Evolutionary conservation across 2,888 invertebrate genomes (phyloP).

Genomic region (Hybos culiciformis): DNA sequence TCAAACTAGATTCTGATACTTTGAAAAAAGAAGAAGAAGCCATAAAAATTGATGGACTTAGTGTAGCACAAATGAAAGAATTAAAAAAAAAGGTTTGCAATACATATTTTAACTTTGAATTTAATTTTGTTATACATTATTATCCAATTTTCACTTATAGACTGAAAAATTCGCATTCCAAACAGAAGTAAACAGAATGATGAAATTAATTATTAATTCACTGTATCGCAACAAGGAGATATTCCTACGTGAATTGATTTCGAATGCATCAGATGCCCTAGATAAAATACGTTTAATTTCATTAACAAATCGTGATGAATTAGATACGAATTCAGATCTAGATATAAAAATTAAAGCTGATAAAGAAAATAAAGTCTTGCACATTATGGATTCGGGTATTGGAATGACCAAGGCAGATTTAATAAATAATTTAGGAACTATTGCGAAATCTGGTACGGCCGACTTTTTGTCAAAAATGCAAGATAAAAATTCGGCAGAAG

Average conservation of each 20-base stretch:
- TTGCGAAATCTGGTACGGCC: slow-evolving; percentile 94
- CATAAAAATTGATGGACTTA: slow-evolving; percentile 87
- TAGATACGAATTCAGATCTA: slow-evolving; percentile 68
- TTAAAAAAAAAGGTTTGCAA: slow-evolving; percentile 53
- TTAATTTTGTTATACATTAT: not conserved
- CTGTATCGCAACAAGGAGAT: slow-evolving; percentile 99
- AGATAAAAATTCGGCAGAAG: slow-evolving; percentile 38
- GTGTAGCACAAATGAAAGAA: slow-evolving; percentile 86
- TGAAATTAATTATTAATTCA: slow-evolving; percentile 99
- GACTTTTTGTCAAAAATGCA: slow-evolving; percentile 90
- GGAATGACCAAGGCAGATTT: slow-evolving; percentile 95
- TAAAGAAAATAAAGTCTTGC: slow-evolving; percentile 78
- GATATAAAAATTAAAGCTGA: slow-evolving; percentile 86
- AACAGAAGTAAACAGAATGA: slow-evolving; percentile 99
- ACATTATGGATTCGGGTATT: slow-evolving; percentile 92
- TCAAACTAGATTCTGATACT: slow-evolving; percentile 69
- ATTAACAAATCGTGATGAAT: slow-evolving; percentile 68
- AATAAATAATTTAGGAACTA: slow-evolving; percentile 92
- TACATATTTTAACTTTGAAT: not conserved
- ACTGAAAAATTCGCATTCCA: slow-evolving; percentile 85
- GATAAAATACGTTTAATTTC: slow-evolving; percentile 94
- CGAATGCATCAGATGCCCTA: slow-evolving; percentile 96
- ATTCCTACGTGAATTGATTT: slow-evolving; percentile 93
- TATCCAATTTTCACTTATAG: slow-evolving; percentile 17
- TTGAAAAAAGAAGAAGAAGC: slow-evolving; percentile 90